Percentiles rank a stretch among this genome's conserved stretches.
Conservation (phyloP, 1,140 invertebrate genomes). For the Euura saliciscinereae region DNA sequence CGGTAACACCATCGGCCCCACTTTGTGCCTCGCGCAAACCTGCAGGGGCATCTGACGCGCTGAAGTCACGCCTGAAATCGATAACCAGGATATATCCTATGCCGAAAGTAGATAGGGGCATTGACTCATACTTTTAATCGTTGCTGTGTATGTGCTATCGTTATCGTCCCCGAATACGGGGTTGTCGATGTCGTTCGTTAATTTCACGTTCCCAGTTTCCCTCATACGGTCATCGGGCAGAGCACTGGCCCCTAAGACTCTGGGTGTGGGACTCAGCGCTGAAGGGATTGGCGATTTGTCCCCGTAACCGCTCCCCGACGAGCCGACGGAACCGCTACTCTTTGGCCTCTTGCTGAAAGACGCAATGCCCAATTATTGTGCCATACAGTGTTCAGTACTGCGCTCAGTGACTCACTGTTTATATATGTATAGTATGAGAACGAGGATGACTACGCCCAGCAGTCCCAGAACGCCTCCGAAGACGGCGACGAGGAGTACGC, state of each 20-base stretch:
- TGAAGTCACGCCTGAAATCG: slow-evolving; percentile 34
- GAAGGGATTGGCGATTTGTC: slow-evolving; percentile 56
- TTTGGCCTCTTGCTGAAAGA: slow-evolving; percentile 60
- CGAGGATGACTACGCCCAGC: slow-evolving; percentile 74
- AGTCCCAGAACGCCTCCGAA: slow-evolving; percentile 75
- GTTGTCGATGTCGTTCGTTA: slow-evolving; percentile 49
- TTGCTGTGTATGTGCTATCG: slow-evolving; percentile 53
- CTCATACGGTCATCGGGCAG: slow-evolving; percentile 34
- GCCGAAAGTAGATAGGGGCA: background rate
- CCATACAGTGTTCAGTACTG: background rate
- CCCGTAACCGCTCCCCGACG: slow-evolving; percentile 50
- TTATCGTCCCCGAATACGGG: slow-evolving; percentile 52
- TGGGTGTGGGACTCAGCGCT: slow-evolving; percentile 49
- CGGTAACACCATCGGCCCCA: slow-evolving; percentile 47
- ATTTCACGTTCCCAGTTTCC: background rate
- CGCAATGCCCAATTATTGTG: slow-evolving; percentile 17
- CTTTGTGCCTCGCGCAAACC: slow-evolving; percentile 51
- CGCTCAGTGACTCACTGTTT: slow-evolving; percentile 68
- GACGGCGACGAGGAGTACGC: slow-evolving; percentile 69
- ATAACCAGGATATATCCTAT: too few species aligned
- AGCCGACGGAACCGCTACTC: slow-evolving; percentile 50
- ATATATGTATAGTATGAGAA: slow-evolving; percentile 77
- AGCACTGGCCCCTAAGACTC: slow-evolving; percentile 50
- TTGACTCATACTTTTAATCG: slow-evolving; percentile 58
- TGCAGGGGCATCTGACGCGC: slow-evolving; percentile 42